A percentile compares a stretch with the other conserved stretches of the same genome.
Conservation (phyloP, 2,797 vertebrate genomes). For the Lacerta agilis region DNA sequence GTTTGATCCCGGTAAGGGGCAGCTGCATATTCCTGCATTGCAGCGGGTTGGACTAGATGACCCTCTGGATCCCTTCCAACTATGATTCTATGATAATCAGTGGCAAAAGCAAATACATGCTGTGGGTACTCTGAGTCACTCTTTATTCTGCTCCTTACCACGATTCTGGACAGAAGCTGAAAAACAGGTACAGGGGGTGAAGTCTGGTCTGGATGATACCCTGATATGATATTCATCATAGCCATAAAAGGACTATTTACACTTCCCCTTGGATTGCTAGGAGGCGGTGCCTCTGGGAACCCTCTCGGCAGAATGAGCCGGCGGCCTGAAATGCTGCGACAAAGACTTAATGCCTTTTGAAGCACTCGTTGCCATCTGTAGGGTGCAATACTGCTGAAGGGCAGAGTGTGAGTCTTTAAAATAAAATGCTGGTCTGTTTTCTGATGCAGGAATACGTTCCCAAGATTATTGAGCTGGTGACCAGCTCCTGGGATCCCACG, state of each 20-base stretch:
- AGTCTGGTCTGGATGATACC: no score
- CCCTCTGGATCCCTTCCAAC: no score
- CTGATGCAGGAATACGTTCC: slow-evolving; percentile 61
- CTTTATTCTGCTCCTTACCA: not conserved
- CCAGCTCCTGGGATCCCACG: slow-evolving; percentile 57
- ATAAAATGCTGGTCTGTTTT: not conserved
- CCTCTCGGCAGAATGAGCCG: not conserved
- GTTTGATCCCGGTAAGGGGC: no score
- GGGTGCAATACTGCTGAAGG: not conserved
- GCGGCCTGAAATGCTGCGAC: not conserved
- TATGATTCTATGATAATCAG: no score
- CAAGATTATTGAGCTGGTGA: slow-evolving; percentile 62
- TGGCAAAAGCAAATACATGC: not conserved
- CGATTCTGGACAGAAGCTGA: no score
- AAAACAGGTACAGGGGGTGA: not conserved
- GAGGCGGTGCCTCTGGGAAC: no score
- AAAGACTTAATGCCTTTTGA: not conserved
- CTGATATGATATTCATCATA: not conserved
- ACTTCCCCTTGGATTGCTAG: no score
- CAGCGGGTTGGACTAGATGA: no score
- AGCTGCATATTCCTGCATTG: no score
- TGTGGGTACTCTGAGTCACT: not conserved
- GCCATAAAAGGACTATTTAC: no score
- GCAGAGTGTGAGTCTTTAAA: not conserved
- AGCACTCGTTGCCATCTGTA: not conserved